Evolutionary conservation across 1,140 invertebrate genomes (phyloP).

Genomic region (Paramacrobiotus metropolitanus): DNA sequence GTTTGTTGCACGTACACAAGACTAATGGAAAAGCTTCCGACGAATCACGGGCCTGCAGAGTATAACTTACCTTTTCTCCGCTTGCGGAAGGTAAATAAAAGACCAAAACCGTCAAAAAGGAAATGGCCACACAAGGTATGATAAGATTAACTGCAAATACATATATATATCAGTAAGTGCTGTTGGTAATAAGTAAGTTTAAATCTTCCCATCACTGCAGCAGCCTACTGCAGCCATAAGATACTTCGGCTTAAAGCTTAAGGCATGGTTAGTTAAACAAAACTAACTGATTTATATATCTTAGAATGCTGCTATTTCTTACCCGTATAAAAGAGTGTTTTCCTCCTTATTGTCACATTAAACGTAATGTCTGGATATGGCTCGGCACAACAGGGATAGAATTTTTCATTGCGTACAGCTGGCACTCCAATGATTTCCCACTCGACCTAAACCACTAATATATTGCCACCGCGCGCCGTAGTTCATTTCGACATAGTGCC

Average conservation of each 20-base stretch:
- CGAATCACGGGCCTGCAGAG: not conserved
- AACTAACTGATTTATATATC: constrained; percentile 17
- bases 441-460: constrained; percentile 3
- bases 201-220: no score
- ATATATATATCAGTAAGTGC: not conserved
- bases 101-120: constrained; percentile 55
- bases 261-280: no score
- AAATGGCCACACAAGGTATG: constrained; percentile 74
- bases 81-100: constrained; percentile 32
- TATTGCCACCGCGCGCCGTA: no score
- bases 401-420: constrained; percentile 35
- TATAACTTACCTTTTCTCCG: constrained; percentile 26
- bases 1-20: no score
- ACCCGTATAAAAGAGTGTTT: constrained; percentile 24
- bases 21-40: not conserved
- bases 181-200: no score
- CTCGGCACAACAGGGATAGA: constrained; percentile 27
- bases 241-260: no score
- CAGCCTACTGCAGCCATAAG: no score
- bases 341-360: constrained; percentile 39
- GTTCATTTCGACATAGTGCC: not conserved
- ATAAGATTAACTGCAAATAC: constrained; percentile 56
- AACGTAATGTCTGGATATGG: constrained; percentile 85
- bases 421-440: constrained; percentile 31
- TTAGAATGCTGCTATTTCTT: constrained; percentile 16